Evolutionary conservation across 2,888 invertebrate genomes (phyloP).

Genomic region (Ectemnius lituratus): DNA sequence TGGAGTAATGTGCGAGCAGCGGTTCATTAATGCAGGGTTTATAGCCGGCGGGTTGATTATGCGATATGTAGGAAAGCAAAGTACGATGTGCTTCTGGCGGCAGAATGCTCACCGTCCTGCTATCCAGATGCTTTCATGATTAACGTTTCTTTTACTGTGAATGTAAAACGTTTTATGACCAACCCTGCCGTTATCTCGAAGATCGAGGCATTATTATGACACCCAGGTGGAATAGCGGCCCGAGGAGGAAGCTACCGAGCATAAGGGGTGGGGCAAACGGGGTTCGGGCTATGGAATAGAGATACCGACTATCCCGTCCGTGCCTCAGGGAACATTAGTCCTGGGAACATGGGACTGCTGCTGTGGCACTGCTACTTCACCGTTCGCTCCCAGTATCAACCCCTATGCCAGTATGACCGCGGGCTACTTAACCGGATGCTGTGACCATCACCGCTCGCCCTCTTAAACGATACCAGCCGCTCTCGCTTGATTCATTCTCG

Average conservation of each 20-base stretch:
- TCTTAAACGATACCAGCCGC: slow-evolving; percentile 17
- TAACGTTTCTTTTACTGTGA: slow-evolving; percentile 71
- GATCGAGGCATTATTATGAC: slow-evolving; percentile 71
- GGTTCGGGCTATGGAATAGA: slow-evolving; percentile 39
- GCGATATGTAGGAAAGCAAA: slow-evolving; percentile 40
- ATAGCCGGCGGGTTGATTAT: slow-evolving; percentile 45
- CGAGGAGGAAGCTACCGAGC: slow-evolving; percentile 1
- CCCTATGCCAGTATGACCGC: slow-evolving; percentile 47
- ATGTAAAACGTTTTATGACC: slow-evolving; percentile 69
- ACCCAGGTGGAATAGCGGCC: slow-evolving; percentile 33
- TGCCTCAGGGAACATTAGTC: slow-evolving; percentile 68
- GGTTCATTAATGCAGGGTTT: slow-evolving; percentile 47
- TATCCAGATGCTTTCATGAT: slow-evolving; percentile 65
- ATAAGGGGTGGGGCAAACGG: slow-evolving; percentile 26
- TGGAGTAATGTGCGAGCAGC: background rate
- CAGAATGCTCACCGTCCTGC: slow-evolving; percentile 22
- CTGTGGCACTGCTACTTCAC: slow-evolving; percentile 25
- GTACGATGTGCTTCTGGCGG: slow-evolving; percentile 7
- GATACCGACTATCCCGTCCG: slow-evolving; percentile 62
- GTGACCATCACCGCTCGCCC: slow-evolving; percentile 31
- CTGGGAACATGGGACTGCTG: slow-evolving; percentile 57
- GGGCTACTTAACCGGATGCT: slow-evolving; percentile 46
- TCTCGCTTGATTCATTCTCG: slow-evolving; percentile 14
- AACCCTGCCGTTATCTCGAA: slow-evolving; percentile 61
- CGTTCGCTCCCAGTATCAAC: slow-evolving; percentile 41